Base-by-base conservation (phyloP, 2,113 vertebrate genomes). In the Eulacestoma nigropectus region DNA sequence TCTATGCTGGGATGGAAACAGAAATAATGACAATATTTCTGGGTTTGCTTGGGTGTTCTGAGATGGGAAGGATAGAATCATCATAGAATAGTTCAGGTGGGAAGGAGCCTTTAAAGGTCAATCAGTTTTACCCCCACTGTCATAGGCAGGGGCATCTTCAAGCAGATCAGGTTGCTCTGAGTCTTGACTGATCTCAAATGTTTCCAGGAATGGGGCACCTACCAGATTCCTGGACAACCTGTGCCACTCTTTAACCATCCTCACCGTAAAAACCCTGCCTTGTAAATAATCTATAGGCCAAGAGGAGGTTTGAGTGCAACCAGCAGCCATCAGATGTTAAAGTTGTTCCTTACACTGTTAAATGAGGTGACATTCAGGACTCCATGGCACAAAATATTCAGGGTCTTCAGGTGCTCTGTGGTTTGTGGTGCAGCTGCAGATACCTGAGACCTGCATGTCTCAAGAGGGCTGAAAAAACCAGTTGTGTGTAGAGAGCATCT, bases 401-500 rank as follows among this genome's bases (percentile, higher is more conserved):
- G 22, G 5, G 12, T 59, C 6, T 41, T 35, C 17, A 44, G 11
- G 9, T 73, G 27, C 29, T 46, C 4, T 16, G 15, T 63, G 19
- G 33, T 53, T 67, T 50, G 32, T 3, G 7, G 6, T 33, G 25
- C 13, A 7, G 23, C n/a, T 93, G 57, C 16, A 65, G 41, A 23
- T 9, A 13, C 3, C 1, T 41, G 52, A 57, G 16, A 75, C 13
- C 16, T 6, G 1, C 7, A 60, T 11, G 4, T 20, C 46, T n/a
- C 3, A 1, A 63, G 12, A 4, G 2, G 25, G 21, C 12, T 47
- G 46, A 17, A 47, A 63, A 39, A 67, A 5, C 25, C 12, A 7
- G 0, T 0, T 30, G n/a, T 25, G 14, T 42, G 16, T 30, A 30
- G 13, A 73, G 39, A 68, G 4, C 11, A 12, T 9, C 13, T 72